Base-by-base conservation (phyloP, 2,113 vertebrate species). In the Tragelaphus buxtoni region DNA sequence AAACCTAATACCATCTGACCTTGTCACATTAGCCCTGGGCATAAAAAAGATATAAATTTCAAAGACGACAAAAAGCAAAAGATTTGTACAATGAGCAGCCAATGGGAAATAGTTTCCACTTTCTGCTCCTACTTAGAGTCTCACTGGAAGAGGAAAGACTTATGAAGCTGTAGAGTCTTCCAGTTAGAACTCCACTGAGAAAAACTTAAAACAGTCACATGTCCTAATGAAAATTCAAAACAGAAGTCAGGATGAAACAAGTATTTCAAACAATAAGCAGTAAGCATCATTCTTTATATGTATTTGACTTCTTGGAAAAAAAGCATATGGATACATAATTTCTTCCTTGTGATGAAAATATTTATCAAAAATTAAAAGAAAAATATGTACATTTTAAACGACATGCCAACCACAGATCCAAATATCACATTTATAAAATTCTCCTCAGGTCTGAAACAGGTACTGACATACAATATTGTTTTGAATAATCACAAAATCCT, bases 1-100 rank as follows among this genome's bases (percentile, higher is more conserved):
- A 99, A 99, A 99, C 98, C 98, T 98, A 99, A 99, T 98, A 99
- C 98, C 96, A 98, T 98, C 99, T 99, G 99, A 99, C 99, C 99
- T 99, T 99, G 98, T 98, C 98, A 98, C 98, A 99, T 98, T 99
- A 99, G 99, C 99, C 99, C 95, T 98, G 97, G 98, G 99, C 99
- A 98, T 98, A 98, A 98, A 97, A 98, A 97, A 98, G 98, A 99
- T 98, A 99, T 99, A 99, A 99, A 98, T 99, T 99, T 99, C 99
- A 99, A 99, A 99, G 98, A 99, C 90, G 98, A 99, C 98, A 98
- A 98, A 98, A 98, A 98, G 98, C 97, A 98, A 98, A 98, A 98
- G 98, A 98, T 98, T 98, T 98, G 98, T 97, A 97, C 95, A 95
- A 65, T 95, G 96, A 98, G 88, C 90, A 98, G 85, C 97, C 98